Percentiles rank a stretch among this genome's conserved stretches.
phyloP scores from a whole-genome alignment of 2,888 invertebrate genomes.

The Xestia rhomboidea region DNA sequence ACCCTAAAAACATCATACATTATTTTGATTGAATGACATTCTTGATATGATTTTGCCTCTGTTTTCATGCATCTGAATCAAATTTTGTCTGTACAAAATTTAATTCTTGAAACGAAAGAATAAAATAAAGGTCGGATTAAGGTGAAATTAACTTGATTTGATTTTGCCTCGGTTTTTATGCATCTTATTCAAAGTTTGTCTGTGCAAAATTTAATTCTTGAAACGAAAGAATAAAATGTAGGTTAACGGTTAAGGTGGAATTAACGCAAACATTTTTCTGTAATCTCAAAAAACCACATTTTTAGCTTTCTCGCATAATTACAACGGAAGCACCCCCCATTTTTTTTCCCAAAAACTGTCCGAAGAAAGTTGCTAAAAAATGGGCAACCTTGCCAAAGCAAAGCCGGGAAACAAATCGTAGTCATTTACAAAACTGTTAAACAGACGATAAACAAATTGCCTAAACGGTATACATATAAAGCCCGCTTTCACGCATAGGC shows the following conservation, averaged over 20 bases:
- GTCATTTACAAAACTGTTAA: slow-evolving; percentile 46
- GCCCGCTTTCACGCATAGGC: neutral
- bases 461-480: slow-evolving; percentile 33
- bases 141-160: no score
- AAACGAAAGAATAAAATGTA: neutral
- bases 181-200: neutral
- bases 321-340: slow-evolving; percentile 22
- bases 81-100: neutral
- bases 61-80: neutral
- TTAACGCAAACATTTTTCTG: neutral
- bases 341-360: slow-evolving; percentile 28
- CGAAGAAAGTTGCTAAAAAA: slow-evolving; percentile 36
- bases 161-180: neutral
- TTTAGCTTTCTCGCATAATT: slow-evolving; percentile 32
- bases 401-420: slow-evolving; percentile 54
- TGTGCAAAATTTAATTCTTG: neutral
- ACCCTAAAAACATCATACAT: no score
- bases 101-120: neutral
- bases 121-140: neutral
- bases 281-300: slow-evolving; percentile 21
- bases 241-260: neutral
- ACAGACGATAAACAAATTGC: slow-evolving; percentile 55
- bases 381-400: slow-evolving; percentile 26
- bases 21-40: neutral
- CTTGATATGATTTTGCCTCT: neutral